A percentile compares a stretch with the other conserved stretches of the same genome.
Evolutionary conservation across 2,888 invertebrate genomes (phyloP).

Genomic region (Diplolepis rosae): DNA sequence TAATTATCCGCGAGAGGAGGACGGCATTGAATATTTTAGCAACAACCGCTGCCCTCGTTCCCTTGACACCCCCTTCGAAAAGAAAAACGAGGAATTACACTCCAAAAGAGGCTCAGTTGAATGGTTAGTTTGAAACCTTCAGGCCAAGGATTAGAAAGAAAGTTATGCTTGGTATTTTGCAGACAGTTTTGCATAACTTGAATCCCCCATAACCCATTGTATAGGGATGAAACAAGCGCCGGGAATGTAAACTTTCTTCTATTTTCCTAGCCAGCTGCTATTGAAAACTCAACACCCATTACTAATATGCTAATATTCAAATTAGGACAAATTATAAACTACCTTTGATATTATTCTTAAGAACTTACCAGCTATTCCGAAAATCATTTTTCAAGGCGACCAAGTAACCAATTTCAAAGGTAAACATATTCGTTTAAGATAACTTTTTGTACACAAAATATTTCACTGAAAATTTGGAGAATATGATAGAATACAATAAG

Average conservation of each 20-base stretch:
- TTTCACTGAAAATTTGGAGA: no score
- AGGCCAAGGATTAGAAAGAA: slow-evolving; percentile 63
- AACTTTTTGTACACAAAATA: no score
- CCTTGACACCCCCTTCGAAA: neutral
- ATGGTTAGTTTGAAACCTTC: slow-evolving; percentile 15
- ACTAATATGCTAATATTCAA: no score
- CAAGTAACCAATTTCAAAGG: no score
- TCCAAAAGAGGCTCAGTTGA: neutral
- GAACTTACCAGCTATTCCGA: no score
- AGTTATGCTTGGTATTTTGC: slow-evolving; percentile 68
- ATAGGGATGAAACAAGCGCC: neutral
- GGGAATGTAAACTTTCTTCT: neutral
- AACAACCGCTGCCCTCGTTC: slow-evolving; percentile 33
- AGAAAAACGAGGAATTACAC: slow-evolving; percentile 9
- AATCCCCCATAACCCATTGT: neutral
- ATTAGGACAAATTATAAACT: no score
- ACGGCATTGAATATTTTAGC: slow-evolving; percentile 66
- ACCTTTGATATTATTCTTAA: no score
- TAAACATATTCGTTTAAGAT: no score
- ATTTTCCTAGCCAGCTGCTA: no score
- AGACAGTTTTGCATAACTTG: slow-evolving; percentile 69
- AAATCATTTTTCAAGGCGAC: no score
- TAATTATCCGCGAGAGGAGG: slow-evolving; percentile 64
- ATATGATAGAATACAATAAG: no score
- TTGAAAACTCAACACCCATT: no score